Evolutionary conservation across 2,888 invertebrate genomes (phyloP), one percentile per base, ranked within the genome.

Genomic region (Serripes groenlandicus): DNA sequence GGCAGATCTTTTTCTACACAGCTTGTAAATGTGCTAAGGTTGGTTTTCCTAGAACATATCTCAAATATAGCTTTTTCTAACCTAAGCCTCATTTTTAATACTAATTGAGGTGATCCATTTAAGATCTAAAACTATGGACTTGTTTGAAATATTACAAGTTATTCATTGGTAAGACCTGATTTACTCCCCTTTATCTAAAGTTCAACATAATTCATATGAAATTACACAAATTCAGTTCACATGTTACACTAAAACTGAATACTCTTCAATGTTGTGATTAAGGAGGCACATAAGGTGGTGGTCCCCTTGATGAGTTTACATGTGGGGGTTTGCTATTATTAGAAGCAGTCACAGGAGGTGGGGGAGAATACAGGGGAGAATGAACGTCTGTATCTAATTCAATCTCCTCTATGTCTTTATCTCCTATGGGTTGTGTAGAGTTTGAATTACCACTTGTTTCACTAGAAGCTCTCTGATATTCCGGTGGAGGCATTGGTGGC

Each of bases 241-340:
- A n/a, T n/a, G n/a, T n/a, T n/a, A n/a, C n/a, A 58, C 26, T 52
- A 73, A 1, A 52, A 28, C 11, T 76, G 21, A 52, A 76, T 76
- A 76, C 69, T 76, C 76, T 70, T 79, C 79, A 49, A n/a, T 30
- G 34, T 26, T 54, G 2, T 35, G 11, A 56, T 98, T 98, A 99
- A 95, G 99, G 99, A 91, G 99, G 98, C 92, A 99, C 98, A 95
- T 99, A 99, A 54, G 99, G 99, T 71, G 99, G 99, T 95, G 98
- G 98, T 93, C 98, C 97, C 96, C 98, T 98, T 91, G 98, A 97
- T 84, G 98, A 98, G 70, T 90, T 91, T 77, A 92, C 90, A 72
- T 92, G 89, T 28, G 90, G 91, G 71, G 92, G 91, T 82, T 91
- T 92, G 76, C 89, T 92, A 76, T 85, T 89, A 69, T 84, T 87